phyloP scores from a whole-genome alignment of 2,797 vertebrate species.

The Channallabes apus region DNA sequence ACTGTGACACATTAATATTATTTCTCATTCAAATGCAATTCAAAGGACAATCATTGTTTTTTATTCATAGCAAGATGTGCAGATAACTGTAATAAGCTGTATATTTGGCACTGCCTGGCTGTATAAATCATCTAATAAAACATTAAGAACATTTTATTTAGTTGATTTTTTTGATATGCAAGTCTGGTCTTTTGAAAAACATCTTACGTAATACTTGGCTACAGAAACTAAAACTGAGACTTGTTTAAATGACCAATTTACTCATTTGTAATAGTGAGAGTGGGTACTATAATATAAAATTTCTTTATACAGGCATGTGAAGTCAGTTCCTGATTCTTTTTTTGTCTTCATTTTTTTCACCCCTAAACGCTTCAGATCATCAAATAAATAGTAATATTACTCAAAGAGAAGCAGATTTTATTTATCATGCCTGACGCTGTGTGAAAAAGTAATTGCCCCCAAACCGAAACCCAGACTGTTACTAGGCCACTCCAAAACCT shows the following conservation, averaged over 20 bases:
- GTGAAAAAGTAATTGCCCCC: too few species aligned
- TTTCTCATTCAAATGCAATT: slow-evolving; percentile 64
- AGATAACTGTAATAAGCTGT: slow-evolving; percentile 53
- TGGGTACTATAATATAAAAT: neutral
- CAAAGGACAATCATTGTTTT: slow-evolving; percentile 57
- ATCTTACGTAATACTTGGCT: neutral
- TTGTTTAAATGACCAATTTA: neutral
- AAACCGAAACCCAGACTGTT: too few species aligned
- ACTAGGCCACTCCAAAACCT: too few species aligned
- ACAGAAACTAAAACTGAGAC: neutral
- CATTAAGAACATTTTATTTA: slow-evolving; percentile 2
- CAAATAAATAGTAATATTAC: too few species aligned
- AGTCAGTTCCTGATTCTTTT: too few species aligned
- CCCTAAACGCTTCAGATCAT: too few species aligned
- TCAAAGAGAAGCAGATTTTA: too few species aligned
- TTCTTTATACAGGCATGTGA: neutral
- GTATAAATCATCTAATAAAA: slow-evolving; percentile 46
- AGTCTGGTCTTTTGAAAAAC: neutral
- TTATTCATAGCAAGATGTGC: slow-evolving; percentile 48
- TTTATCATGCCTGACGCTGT: too few species aligned
- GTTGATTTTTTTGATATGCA: neutral
- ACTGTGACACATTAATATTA: slow-evolving; percentile 57
- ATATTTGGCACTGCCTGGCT: slow-evolving; percentile 25
- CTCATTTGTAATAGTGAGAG: neutral
- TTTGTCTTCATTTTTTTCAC: too few species aligned